phyloP scores from a whole-genome alignment of 2,888 invertebrate species.

The Lithophane ornitopus region DNA sequence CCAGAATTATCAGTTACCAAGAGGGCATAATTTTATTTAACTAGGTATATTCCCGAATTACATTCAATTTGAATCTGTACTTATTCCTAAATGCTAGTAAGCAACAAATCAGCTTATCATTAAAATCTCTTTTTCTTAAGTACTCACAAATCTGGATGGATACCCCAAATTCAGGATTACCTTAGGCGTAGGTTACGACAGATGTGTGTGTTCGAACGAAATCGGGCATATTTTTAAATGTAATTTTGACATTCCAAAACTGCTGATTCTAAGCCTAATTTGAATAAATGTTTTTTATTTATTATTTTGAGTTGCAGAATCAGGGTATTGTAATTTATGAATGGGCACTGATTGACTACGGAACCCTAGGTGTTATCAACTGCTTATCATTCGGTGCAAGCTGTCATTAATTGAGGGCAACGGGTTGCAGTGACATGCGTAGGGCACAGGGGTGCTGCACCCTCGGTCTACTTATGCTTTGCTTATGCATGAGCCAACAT shows the following conservation, averaged over 20 bases:
- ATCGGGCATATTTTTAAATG: background rate
- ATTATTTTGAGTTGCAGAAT: background rate
- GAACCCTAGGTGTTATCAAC: conserved; percentile 24
- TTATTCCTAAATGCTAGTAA: background rate
- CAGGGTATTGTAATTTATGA: background rate
- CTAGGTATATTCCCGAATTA: too few species aligned
- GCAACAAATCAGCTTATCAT: background rate
- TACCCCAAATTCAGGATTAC: background rate
- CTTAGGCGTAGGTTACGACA: background rate
- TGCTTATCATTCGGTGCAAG: conserved; percentile 45
- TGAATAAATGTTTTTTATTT: background rate
- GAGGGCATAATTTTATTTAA: too few species aligned
- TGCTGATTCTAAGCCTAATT: background rate
- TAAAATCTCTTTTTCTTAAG: background rate
- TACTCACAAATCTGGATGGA: background rate
- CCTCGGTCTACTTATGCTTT: conserved; percentile 24
- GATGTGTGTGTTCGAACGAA: background rate
- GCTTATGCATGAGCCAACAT: conserved; percentile 30
- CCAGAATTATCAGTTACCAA: too few species aligned
- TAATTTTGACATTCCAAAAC: background rate
- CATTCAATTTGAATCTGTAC: too few species aligned
- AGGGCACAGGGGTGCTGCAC: conserved; percentile 25
- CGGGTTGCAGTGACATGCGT: conserved; percentile 53
- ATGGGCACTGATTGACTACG: conserved; percentile 20
- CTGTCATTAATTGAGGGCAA: conserved; percentile 46